Conservation (phyloP, 2,797 vertebrate genomes). For the Coluber constrictor region DNA sequence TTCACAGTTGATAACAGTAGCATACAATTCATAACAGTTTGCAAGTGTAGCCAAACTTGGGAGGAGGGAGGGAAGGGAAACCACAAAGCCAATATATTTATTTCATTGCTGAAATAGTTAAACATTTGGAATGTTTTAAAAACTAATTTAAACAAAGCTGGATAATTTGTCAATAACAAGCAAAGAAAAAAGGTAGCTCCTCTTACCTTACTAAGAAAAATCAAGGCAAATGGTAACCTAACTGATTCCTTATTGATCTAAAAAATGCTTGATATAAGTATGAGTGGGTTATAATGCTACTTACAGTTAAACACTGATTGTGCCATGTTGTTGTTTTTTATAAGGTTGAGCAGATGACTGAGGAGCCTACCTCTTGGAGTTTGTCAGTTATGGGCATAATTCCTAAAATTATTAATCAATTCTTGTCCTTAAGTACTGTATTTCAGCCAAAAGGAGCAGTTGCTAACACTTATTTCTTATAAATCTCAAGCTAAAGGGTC, state of each 20-base stretch:
- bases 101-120: neutral
- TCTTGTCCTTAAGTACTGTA: slow-evolving; percentile 27
- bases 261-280: slow-evolving; percentile 32
- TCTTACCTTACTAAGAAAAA: slow-evolving; percentile 7
- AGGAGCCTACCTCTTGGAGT: slow-evolving; percentile 13
- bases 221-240: slow-evolving; percentile 9
- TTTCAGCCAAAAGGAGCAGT: slow-evolving; percentile 36
- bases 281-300: slow-evolving; percentile 41
- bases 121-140: neutral
- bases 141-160: neutral
- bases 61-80: neutral
- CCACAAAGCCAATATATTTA: neutral
- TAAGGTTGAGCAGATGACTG: slow-evolving; percentile 29
- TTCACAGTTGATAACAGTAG: neutral
- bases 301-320: slow-evolving; percentile 28
- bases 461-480: slow-evolving; percentile 31
- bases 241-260: slow-evolving; percentile 30
- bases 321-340: neutral
- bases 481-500: slow-evolving; percentile 31
- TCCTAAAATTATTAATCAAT: slow-evolving; percentile 38
- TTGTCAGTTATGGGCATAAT: slow-evolving; percentile 33
- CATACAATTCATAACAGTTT: neutral
- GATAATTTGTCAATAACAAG: neutral
- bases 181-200: slow-evolving; percentile 12
- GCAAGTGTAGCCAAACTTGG: neutral